Conservation (phyloP, 2,888 invertebrate genomes). For the Tridacna gigas region DNA sequence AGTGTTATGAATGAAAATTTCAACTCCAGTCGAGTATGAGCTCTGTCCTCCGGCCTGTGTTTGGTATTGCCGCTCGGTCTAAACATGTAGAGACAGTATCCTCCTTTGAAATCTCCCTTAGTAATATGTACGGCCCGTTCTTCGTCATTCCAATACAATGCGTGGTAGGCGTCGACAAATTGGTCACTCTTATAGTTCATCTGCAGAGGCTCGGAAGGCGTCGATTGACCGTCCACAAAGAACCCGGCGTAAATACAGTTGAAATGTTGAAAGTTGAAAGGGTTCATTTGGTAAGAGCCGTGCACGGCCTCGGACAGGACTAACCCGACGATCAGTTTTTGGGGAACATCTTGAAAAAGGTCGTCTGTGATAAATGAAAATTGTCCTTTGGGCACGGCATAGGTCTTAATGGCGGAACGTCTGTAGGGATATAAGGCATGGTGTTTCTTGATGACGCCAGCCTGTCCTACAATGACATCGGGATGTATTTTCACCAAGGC, state of each 20-base stretch:
- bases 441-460: slow-evolving; percentile 24
- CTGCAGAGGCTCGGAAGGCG: slow-evolving; percentile 35
- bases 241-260: slow-evolving; percentile 45
- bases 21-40: slow-evolving; percentile 33
- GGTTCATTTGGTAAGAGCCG: slow-evolving; percentile 40
- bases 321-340: slow-evolving; percentile 42
- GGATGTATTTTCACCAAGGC: slow-evolving; percentile 44
- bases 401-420: slow-evolving; percentile 39
- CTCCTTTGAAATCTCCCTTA: slow-evolving; percentile 23
- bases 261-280: slow-evolving; percentile 37
- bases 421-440: slow-evolving; percentile 46
- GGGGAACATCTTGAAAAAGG: slow-evolving; percentile 41
- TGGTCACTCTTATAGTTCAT: slow-evolving; percentile 34
- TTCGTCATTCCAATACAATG: neutral
- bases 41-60: slow-evolving; percentile 16
- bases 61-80: slow-evolving; percentile 7
- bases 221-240: slow-evolving; percentile 38
- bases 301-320: slow-evolving; percentile 30
- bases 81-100: slow-evolving; percentile 35
- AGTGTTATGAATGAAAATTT: slow-evolving; percentile 20
- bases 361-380: slow-evolving; percentile 41
- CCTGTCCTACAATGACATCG: slow-evolving; percentile 33
- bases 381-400: slow-evolving; percentile 39
- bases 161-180: slow-evolving; percentile 19
- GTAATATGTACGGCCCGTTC: slow-evolving; percentile 11